phyloP scores from a whole-genome alignment of 2,113 vertebrate genomes.

The Eolophus roseicapilla region DNA sequence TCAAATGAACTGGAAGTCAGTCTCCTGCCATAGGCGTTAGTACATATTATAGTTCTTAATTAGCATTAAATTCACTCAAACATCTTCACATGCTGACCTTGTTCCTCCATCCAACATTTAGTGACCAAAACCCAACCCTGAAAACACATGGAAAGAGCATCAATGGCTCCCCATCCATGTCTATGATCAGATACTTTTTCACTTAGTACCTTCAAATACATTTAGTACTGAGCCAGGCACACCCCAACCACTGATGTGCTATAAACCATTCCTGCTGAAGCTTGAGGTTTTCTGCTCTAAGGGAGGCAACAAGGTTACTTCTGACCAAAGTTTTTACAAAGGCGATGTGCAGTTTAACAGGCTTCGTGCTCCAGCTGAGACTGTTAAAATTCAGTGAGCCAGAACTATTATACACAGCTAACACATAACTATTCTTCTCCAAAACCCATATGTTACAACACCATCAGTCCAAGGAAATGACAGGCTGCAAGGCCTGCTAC shows the following conservation, averaged over 20 bases:
- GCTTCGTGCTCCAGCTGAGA: background rate
- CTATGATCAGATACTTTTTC: background rate
- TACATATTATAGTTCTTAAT: background rate
- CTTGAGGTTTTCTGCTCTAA: background rate
- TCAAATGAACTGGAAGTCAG: background rate
- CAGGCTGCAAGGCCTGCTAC: background rate
- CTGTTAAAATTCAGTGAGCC: background rate
- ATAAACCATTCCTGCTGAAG: background rate
- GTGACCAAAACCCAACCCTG: background rate
- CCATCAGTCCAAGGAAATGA: background rate
- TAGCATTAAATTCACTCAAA: background rate
- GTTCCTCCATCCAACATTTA: background rate
- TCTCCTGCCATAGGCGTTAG: background rate
- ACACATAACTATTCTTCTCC: background rate
- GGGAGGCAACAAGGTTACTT: background rate
- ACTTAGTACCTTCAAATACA: background rate
- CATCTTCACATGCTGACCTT: background rate
- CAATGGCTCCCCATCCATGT: background rate
- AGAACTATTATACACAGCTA: background rate
- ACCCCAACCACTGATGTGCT: background rate
- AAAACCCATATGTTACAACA: background rate
- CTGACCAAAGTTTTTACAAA: background rate
- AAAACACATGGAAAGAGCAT: background rate
- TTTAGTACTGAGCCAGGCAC: background rate
- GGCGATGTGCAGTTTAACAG: background rate